Base-by-base conservation (phyloP, 2,113 vertebrate species). In the Pungitius pungitius region DNA sequence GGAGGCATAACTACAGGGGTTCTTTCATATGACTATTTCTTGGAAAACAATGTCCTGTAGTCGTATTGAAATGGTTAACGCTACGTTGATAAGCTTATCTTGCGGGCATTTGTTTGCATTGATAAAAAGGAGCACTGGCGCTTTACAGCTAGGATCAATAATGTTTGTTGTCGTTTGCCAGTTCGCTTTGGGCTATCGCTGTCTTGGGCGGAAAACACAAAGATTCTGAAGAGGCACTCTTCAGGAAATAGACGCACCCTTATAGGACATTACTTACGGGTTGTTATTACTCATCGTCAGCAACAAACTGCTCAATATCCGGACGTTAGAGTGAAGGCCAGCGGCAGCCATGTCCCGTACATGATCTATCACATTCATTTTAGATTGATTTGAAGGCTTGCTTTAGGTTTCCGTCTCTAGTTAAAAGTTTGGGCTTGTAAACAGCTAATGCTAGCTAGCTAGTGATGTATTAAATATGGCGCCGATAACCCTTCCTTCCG, bases 251-350 rank as follows among this genome's bases (percentile, higher is more conserved):
- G 86, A 89, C 85, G 65, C 79, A 24, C 3, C 73, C 83, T 54
- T 26, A 6, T n/a, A 12, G 14, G 42, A n/a, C 10, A 52, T 37
- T 82, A 96, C 97, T 96, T 94, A 99, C 98, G 97, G 96, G 88
- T 97, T 99, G 88, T 99, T 99, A 91, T 96, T 97, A 86, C 97
- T 98, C 97, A 99, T 99, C 20, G 97, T 99, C 61, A 99, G 92
- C 63, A 99, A 88, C 73, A 99, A 90, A 86, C 97, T 97, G 93
- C 97, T 99, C 83, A 99, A 89, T 33, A 98, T 93, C 76, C 98
- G 95, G 82, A 99, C 97, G 64, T 98, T 98, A 2, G 97, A 99
- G 88, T 98, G 96, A n/a, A 99, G 96, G 35, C 97, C 98, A 2
- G 97, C 96, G 17, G 96, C 91, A 14, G 97, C 96, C 98, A 99